A percentile compares a stretch with the other conserved stretches of the same genome.
These are phyloP conservation scores for Ceyx cyanopectus DNA, from an alignment of 2,113 vertebrate species.

Conservation along the genomic window DNA sequence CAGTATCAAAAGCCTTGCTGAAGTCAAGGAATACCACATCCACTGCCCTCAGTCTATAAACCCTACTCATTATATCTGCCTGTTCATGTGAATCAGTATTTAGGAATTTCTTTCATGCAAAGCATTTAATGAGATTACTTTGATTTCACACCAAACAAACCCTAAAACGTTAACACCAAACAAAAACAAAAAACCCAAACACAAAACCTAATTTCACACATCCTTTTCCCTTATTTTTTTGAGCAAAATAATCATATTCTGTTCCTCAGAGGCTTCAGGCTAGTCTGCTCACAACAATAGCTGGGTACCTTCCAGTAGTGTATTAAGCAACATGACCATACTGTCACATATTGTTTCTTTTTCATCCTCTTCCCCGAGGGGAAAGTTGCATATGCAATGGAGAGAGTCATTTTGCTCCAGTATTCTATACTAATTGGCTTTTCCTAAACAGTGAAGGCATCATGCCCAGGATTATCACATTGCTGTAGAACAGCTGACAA, in stretches of 20 bases:
- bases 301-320: not conserved
- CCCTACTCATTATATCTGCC: not conserved
- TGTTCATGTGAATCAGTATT: not conserved
- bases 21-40: no score
- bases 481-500: not conserved
- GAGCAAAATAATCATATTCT: not conserved
- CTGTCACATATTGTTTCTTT: constrained; percentile 10
- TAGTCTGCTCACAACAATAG: not conserved
- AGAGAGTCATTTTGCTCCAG: constrained; percentile 11
- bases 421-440: constrained; percentile 42
- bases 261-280: not conserved
- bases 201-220: not conserved
- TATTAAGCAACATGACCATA: not conserved
- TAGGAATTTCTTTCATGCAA: not conserved
- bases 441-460: constrained; percentile 1
- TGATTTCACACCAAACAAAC: not conserved
- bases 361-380: not conserved
- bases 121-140: not conserved
- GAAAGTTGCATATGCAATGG: not conserved
- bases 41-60: no score
- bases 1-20: no score
- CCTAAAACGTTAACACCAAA: not conserved
- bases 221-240: not conserved
- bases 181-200: accelerated
- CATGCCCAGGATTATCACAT: not conserved